These are phyloP conservation scores for Montipora efflorescens DNA, from an alignment of 64 coral and sea anemone species.

Conservation along the genomic window DNA sequence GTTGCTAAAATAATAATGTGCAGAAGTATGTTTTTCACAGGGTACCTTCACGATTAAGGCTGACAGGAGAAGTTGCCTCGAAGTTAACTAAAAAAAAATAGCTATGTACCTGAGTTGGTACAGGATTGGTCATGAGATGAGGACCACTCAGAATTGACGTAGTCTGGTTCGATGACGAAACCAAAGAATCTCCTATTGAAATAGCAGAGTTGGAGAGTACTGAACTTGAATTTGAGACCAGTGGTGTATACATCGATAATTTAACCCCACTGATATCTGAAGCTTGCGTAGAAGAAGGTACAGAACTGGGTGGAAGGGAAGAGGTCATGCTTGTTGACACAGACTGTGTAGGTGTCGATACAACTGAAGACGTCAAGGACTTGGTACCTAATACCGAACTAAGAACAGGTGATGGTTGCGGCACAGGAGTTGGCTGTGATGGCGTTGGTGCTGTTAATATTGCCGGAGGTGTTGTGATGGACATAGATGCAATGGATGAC, in stretches of 20 bases:
- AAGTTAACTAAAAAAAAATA: background rate
- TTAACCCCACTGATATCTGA: constrained; percentile 59
- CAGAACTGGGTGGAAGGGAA: constrained; percentile 20
- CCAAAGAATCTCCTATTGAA: constrained; percentile 72
- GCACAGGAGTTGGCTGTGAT: constrained; percentile 42
- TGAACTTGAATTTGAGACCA: constrained; percentile 71
- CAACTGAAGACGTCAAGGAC: constrained; percentile 34
- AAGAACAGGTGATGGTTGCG: constrained; percentile 63
- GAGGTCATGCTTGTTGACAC: constrained; percentile 44
- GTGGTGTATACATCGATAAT: constrained; percentile 62
- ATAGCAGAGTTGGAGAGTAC: constrained; percentile 63
- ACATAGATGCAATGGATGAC: constrained; percentile 85
- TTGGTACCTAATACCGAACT: constrained; percentile 37
- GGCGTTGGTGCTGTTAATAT: constrained; percentile 68
- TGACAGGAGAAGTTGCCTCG: background rate
- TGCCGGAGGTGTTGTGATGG: constrained; percentile 68
- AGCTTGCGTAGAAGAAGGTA: constrained; percentile 38
- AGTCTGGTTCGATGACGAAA: constrained; percentile 57
- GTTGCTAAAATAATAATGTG: too few relatives aligned
- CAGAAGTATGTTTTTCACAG: too few relatives aligned
- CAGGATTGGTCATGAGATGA: constrained; percentile 69
- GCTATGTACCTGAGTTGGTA: constrained; percentile 59
- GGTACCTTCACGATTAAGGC: background rate
- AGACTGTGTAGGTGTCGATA: constrained; percentile 4
- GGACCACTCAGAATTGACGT: constrained; percentile 75